Evolutionary conservation across 53 echinoderm and acorn worm genomes (phyloP).

Genomic region (Mesocentrotus franciscanus): DNA sequence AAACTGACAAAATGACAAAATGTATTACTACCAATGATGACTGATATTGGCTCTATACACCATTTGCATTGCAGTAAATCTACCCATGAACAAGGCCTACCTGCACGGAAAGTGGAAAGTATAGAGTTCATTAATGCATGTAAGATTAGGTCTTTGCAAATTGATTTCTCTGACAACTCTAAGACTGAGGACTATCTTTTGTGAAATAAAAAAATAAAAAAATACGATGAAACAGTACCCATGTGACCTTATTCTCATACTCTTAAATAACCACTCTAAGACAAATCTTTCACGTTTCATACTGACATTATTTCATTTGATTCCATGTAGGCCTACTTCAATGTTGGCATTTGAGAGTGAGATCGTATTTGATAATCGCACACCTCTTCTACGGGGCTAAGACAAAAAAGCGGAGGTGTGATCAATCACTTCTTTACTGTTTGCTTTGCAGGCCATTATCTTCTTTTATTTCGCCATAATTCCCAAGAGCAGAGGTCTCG

Average conservation of each 20-base stretch:
- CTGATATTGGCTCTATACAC: no score
- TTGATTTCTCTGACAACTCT: not conserved
- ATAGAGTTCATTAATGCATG: no score
- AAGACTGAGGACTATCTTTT: not conserved
- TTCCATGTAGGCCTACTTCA: not conserved
- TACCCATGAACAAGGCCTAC: no score
- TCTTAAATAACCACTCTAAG: not conserved
- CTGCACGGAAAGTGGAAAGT: no score
- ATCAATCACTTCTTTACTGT: conserved; percentile 28
- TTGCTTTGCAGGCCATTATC: conserved; percentile 38
- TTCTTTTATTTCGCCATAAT: conserved; percentile 40
- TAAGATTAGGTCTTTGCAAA: not conserved
- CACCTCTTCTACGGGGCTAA: not conserved
- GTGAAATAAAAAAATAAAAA: not conserved
- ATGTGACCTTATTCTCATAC: not conserved
- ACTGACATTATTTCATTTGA: not conserved
- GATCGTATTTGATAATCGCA: conserved; percentile 2
- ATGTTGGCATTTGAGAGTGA: not conserved
- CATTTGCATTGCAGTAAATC: no score
- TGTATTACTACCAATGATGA: no score
- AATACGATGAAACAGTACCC: not conserved
- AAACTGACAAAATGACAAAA: no score
- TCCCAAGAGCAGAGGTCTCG: not conserved
- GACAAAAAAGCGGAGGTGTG: conserved; percentile 8
- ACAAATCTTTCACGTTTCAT: not conserved